Evolutionary conservation across 2,797 vertebrate species (phyloP), one percentile per base, ranked within the genome.

Genomic region (Enteromius unitaeniatus): DNA sequence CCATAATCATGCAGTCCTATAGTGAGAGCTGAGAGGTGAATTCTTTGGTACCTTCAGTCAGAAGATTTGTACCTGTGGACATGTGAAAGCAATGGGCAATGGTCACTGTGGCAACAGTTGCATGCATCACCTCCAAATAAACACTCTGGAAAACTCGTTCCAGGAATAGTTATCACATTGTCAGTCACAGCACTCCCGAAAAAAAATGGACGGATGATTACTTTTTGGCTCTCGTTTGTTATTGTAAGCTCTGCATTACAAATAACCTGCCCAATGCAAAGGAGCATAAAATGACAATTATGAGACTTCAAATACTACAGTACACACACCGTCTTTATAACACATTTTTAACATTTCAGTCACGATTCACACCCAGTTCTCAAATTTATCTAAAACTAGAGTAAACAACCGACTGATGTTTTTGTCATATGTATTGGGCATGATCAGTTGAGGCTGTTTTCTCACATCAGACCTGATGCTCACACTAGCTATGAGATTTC

Each of bases 71-170:
- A 82, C 47, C 77, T 28, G 13, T 53, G 68, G 60, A 69, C 79
- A 7, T 9, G 40, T 69, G 14, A 49, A 80, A 85, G 73, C 47
- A 10, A 23, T 65, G 23, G 45, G 21, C 68, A 42, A 40, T 64
- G 74, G 86, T 82, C 82, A 87, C 77, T 86, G 88, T 76, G 82
- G 28, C 49, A 80, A 88, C 86, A 74, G 84, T 88, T 87, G 88
- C 88, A 87, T 88, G 88, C 89, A 62, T 87, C 87, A 7, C 1
- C 62, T 6, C 76, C 87, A 87, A 92, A 88, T 86, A 90, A 82
- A 87, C 82, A 73, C 75, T 77, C 79, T 78, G 21, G 42, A 84
- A 79, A 78, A 89, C 78, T 45, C 72, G 82, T 87, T 79, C 80
- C 69, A 89, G 84, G 1, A 14, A 62, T 19, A 47, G 23, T 6